Evolutionary conservation across 2,797 vertebrate species (phyloP), one percentile per base, ranked within the genome.

Genomic region (Sciurus vulgaris): DNA sequence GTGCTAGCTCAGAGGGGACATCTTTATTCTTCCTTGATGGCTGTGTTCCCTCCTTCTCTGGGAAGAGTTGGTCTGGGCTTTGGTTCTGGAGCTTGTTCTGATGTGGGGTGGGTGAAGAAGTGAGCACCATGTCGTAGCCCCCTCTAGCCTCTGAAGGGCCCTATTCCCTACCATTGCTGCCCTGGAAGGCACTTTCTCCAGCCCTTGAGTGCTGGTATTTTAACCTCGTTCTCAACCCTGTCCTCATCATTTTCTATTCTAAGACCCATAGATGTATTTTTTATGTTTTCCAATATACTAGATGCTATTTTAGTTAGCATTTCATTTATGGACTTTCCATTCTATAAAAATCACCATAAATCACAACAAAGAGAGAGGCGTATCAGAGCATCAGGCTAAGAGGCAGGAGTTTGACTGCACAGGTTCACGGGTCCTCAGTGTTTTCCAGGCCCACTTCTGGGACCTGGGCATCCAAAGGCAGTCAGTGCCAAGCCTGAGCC

Each of bases 271-370:
- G 59, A 81, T 72, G 61, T 30, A 41, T 91, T n/a, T 35, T 93
- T 93, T 94, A 87, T 96, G 63, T 85, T 96, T 97, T 85, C 79
- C 33, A 70, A 83, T 85, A 86, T 15, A 88, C 63, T 67, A 35
- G 93, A 76, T 92, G 74, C 82, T 93, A 76, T 95, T 96, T 97
- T 91, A 88, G 82, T 97, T 96, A 93, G 47, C 74, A 92, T 94
- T 96, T 97, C n/a, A 86, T 67, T 82, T 95, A 73, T 77, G 92
- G 88, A 81, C 33, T 69, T 92, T 95, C 28, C 65, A 88, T 47
- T 63, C 65, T 91, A 33, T 95, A 95, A 91, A 95, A 90, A 77
- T 38, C 56, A 56, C 61, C 59, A 47, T 70, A 54, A 79, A 86
- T 93, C 77, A 78, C 38, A 77, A 12, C 10, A 33, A 26, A 92